These are phyloP conservation scores for Chrysomela aeneicollis DNA, from an alignment of 2,888 invertebrate genomes.

Conservation along the genomic window DNA sequence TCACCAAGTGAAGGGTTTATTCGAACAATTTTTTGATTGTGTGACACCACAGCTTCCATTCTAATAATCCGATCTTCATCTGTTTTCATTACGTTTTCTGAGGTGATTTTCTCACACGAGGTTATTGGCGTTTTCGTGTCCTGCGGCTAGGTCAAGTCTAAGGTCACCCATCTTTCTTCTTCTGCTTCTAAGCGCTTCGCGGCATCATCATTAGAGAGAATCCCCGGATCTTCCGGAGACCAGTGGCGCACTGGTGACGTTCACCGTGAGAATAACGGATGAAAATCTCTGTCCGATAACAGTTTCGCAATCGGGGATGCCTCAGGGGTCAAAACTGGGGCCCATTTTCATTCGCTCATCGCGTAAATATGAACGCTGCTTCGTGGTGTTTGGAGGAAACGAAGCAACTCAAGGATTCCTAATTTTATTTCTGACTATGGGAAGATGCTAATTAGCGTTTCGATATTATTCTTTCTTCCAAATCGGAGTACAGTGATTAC, in stretches of 20 bases:
- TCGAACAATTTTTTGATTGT: too few species aligned
- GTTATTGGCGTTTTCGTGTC: constrained; percentile 48
- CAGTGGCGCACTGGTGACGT: background rate
- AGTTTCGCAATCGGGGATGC: background rate
- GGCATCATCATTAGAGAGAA: constrained; percentile 22
- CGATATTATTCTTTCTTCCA: too few species aligned
- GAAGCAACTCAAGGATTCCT: too few species aligned
- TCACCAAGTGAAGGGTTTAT: too few species aligned
- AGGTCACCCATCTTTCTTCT: constrained; percentile 37
- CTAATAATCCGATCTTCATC: too few species aligned
- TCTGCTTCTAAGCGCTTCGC: constrained; percentile 20
- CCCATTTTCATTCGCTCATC: background rate
- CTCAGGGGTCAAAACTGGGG: constrained; percentile 12
- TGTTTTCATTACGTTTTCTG: constrained; percentile 8
- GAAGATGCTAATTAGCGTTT: too few species aligned
- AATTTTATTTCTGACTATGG: too few species aligned
- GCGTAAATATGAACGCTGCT: too few species aligned
- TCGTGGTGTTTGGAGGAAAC: too few species aligned
- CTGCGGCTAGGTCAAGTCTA: constrained; percentile 44
- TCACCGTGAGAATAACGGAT: background rate
- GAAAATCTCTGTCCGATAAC: too few species aligned
- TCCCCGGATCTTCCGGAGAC: constrained; percentile 22
- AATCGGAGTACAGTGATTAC: too few species aligned
- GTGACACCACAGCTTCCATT: too few species aligned
- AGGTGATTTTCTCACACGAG: constrained; percentile 49